A percentile compares a stretch with the other conserved stretches of the same genome.
These are phyloP conservation scores for Nannospalax galili DNA, from an alignment of 2,113 vertebrate species.

Conservation along the genomic window DNA sequence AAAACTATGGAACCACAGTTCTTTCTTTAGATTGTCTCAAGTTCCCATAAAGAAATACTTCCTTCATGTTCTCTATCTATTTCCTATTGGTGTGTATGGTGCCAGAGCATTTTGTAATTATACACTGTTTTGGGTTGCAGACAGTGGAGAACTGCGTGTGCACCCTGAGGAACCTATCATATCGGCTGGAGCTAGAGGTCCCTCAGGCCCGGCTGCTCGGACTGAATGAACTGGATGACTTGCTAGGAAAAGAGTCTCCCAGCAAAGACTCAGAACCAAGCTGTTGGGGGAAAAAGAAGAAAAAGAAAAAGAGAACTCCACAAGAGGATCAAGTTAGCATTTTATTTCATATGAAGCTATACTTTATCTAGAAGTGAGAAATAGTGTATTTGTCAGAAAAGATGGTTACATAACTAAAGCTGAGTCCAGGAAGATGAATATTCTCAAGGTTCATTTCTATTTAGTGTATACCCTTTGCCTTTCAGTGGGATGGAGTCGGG, in stretches of 20 bases:
- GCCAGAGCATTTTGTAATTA: constrained; percentile 31
- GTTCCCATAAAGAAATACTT: background rate
- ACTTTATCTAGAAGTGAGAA: background rate
- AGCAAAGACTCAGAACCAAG: constrained; percentile 95
- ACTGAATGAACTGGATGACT: constrained; percentile 93
- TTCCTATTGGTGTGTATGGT: background rate
- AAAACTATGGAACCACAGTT: background rate
- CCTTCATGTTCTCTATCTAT: background rate
- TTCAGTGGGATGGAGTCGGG: constrained; percentile 97
- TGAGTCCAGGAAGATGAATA: background rate
- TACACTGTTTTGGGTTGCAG: constrained; percentile 83
- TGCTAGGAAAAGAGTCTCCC: constrained; percentile 93
- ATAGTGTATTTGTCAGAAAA: constrained; percentile 27
- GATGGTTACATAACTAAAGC: background rate
- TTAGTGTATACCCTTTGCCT: constrained; percentile 15
- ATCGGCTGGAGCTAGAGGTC: constrained; percentile 96
- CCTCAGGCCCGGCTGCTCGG: constrained; percentile 91
- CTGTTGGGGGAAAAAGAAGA: constrained; percentile 98
- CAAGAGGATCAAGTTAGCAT: constrained; percentile 94
- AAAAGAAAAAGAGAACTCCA: constrained; percentile 94
- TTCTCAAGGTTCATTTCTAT: background rate
- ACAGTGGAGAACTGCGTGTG: constrained; percentile 99
- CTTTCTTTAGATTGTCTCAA: background rate
- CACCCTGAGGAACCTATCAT: constrained; percentile 97
- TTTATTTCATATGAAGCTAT: constrained; percentile 19